Conservation (phyloP, 1,140 invertebrate species). For the Oreohelix idahoensis region DNA sequence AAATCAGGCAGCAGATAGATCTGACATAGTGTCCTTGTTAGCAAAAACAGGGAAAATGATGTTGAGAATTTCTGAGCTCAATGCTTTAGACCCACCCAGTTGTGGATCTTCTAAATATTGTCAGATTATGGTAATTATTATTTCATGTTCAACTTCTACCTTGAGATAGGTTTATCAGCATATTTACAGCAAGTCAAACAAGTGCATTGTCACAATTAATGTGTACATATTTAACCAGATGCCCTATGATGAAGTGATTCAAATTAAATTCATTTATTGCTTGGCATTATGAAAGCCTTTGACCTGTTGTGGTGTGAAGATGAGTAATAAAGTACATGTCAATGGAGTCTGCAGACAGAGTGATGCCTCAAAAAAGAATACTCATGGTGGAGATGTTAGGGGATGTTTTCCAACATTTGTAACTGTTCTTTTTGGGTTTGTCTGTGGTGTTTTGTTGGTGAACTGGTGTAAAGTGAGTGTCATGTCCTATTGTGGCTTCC, state of each 20-base stretch:
- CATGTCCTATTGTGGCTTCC: slow-evolving; percentile 39
- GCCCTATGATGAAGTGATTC: background rate
- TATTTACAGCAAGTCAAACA: too few species aligned
- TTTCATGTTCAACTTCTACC: background rate
- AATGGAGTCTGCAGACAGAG: slow-evolving; percentile 21
- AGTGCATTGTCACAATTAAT: background rate
- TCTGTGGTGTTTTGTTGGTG: slow-evolving; percentile 45
- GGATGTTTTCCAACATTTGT: background rate
- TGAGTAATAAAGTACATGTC: slow-evolving; percentile 5
- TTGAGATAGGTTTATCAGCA: too few species aligned
- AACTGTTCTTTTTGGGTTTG: slow-evolving; percentile 41
- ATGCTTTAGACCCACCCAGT: slow-evolving; percentile 15
- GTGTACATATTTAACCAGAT: background rate
- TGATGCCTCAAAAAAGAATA: background rate
- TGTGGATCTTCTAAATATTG: background rate
- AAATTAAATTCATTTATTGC: background rate
- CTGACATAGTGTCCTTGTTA: background rate
- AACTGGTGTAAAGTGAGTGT: slow-evolving; percentile 45
- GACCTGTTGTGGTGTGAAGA: slow-evolving; percentile 13
- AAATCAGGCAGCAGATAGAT: background rate
- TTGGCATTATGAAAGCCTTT: background rate
- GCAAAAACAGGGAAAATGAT: slow-evolving; percentile 1
- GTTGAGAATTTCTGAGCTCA: background rate
- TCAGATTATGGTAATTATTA: background rate
- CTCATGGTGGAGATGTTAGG: background rate